Conservation (phyloP, 2,888 invertebrate species). For the Phytoseiulus persimilis region DNA sequence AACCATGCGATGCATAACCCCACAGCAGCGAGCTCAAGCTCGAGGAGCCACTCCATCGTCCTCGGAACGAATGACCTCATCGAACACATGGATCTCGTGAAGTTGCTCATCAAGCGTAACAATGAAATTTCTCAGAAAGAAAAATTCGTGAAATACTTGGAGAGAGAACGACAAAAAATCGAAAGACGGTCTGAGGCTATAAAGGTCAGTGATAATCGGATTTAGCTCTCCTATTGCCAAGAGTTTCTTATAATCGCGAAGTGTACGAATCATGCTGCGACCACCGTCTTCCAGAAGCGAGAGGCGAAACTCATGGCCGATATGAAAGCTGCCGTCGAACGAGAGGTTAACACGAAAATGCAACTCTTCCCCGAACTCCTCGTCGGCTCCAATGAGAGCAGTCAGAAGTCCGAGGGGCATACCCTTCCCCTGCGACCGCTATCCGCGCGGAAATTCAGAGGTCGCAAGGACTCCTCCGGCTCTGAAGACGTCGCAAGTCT, state of each 20-base stretch:
- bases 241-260: neutral
- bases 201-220: neutral
- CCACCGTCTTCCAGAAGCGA: neutral
- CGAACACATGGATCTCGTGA: constrained; percentile 17
- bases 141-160: constrained; percentile 21
- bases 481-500: constrained; percentile 26
- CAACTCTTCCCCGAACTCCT: neutral
- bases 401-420: neutral
- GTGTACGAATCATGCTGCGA: neutral
- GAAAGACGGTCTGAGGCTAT: constrained; percentile 27
- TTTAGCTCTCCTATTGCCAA: neutral
- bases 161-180: constrained; percentile 26
- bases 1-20: no score
- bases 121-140: constrained; percentile 22
- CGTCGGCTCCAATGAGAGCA: neutral
- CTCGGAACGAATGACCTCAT: constrained; percentile 24
- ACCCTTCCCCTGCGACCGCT: neutral
- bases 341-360: constrained; percentile 11
- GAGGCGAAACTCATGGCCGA: constrained; percentile 30
- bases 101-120: constrained; percentile 11
- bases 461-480: constrained; percentile 13
- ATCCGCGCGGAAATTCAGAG: constrained; percentile 9
- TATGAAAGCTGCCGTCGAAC: constrained; percentile 27
- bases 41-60: constrained; percentile 7
- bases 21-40: neutral